Evolutionary conservation across 2,888 invertebrate genomes (phyloP).

Genomic region (Dasysyrphus tricinctus): DNA sequence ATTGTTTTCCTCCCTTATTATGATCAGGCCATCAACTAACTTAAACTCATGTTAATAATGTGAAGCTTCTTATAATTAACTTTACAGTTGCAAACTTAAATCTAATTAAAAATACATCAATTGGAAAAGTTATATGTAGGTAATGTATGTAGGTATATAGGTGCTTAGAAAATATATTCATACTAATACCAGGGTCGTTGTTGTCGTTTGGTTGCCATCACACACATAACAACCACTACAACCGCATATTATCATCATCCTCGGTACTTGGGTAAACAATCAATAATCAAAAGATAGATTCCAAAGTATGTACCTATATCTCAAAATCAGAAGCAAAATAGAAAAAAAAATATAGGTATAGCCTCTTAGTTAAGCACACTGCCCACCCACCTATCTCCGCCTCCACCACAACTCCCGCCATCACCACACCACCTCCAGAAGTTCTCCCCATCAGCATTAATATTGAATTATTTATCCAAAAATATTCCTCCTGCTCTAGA

Average conservation of each 20-base stretch:
- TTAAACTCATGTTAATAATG: not conserved
- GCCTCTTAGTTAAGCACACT: slow-evolving; percentile 55
- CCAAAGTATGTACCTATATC: slow-evolving; percentile 38
- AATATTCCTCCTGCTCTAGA: slow-evolving; percentile 69
- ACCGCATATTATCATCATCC: slow-evolving; percentile 34
- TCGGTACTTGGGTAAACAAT: slow-evolving; percentile 60
- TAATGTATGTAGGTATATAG: not conserved
- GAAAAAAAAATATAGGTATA: slow-evolving; percentile 16
- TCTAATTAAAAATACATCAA: slow-evolving; percentile 69
- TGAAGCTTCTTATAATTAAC: slow-evolving; percentile 54
- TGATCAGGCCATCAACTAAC: slow-evolving; percentile 11
- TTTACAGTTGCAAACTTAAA: slow-evolving; percentile 70
- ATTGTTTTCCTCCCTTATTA: slow-evolving; percentile 47
- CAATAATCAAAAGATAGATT: slow-evolving; percentile 62
- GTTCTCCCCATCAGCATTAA: slow-evolving; percentile 33
- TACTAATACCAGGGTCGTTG: slow-evolving; percentile 35
- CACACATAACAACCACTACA: slow-evolving; percentile 37
- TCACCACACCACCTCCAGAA: not conserved
- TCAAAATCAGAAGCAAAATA: slow-evolving; percentile 9
- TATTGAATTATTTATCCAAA: slow-evolving; percentile 71
- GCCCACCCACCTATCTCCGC: slow-evolving; percentile 24
- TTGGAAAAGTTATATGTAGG: slow-evolving; percentile 23
- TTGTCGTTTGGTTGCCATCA: slow-evolving; percentile 26
- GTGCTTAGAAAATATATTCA: not conserved
- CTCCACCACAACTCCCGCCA: not conserved